These are phyloP conservation scores for Plebejus argus DNA, from an alignment of 2,888 invertebrate species.

Conservation along the genomic window DNA sequence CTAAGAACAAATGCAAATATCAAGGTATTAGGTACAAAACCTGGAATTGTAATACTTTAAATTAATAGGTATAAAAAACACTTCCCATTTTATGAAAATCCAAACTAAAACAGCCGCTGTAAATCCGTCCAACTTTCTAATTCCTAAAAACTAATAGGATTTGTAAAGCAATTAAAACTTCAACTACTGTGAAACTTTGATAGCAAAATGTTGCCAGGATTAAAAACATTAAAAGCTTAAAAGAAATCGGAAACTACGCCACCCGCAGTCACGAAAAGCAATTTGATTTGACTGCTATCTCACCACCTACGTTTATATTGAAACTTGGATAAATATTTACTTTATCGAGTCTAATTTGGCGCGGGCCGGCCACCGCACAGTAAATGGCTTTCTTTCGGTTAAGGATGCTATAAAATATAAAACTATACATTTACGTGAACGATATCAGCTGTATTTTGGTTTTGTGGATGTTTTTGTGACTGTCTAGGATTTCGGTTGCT, in stretches of 20 bases:
- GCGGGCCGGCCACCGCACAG: conserved; percentile 64
- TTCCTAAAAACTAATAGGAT: conserved; percentile 15
- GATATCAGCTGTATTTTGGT: conserved; percentile 42
- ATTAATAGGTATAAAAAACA: not conserved
- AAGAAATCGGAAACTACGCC: conserved; percentile 62
- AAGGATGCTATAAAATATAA: conserved; percentile 42
- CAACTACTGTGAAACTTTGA: conserved; percentile 17
- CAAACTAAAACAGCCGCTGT: not conserved
- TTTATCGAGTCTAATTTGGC: conserved; percentile 79
- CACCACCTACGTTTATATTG: conserved; percentile 79
- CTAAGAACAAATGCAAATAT: too few relatives aligned
- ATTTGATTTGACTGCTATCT: conserved; percentile 77
- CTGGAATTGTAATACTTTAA: not conserved
- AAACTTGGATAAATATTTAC: conserved; percentile 79
- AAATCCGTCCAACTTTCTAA: not conserved
- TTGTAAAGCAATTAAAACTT: conserved; percentile 22
- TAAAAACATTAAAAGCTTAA: conserved; percentile 48
- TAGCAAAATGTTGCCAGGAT: conserved; percentile 39
- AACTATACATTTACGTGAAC: conserved; percentile 38
- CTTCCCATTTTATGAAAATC: not conserved
- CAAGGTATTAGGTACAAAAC: too few relatives aligned
- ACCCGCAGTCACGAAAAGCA: conserved; percentile 74
- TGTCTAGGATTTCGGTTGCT: not conserved
- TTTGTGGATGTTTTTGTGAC: not conserved
- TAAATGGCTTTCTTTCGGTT: conserved; percentile 53